Evolutionary conservation across 2,888 invertebrate species (phyloP).

Genomic region (Xestia c-nigrum): DNA sequence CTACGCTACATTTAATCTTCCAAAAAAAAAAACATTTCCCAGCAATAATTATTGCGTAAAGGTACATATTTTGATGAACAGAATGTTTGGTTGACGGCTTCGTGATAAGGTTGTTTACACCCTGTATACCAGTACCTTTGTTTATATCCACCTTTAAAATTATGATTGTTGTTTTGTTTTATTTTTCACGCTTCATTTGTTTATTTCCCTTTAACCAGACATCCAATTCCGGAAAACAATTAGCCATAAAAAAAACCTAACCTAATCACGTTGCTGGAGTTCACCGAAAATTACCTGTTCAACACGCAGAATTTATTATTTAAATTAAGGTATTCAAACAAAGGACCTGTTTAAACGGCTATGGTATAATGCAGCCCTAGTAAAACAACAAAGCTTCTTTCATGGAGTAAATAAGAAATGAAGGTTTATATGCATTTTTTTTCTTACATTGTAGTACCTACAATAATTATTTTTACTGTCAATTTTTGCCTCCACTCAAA

Average conservation of each 20-base stretch:
- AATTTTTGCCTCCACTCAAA: too few relatives aligned
- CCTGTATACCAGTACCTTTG: not conserved
- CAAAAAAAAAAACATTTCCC: too few relatives aligned
- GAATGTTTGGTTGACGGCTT: too few relatives aligned
- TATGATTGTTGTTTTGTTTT: conserved; percentile 2
- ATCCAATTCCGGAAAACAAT: conserved; percentile 52
- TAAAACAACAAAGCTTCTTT: conserved; percentile 54
- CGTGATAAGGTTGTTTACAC: too few relatives aligned
- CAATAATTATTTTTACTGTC: not conserved
- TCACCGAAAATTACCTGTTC: conserved; percentile 57
- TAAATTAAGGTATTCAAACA: conserved; percentile 72
- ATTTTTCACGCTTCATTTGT: conserved; percentile 5
- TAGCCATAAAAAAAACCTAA: conserved; percentile 51
- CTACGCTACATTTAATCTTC: too few relatives aligned
- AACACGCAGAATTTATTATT: conserved; percentile 68
- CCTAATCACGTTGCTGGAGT: conserved; percentile 51
- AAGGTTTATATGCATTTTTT: not conserved
- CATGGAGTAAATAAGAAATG: conserved; percentile 23
- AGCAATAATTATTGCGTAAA: too few relatives aligned
- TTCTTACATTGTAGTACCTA: not conserved
- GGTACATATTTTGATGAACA: too few relatives aligned
- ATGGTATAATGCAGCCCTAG: conserved; percentile 61
- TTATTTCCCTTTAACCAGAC: conserved; percentile 26
- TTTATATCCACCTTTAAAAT: not conserved
- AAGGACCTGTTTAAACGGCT: conserved; percentile 64